Conservation (phyloP, 2,888 invertebrate species). For the Pachydiplax longipennis region DNA sequence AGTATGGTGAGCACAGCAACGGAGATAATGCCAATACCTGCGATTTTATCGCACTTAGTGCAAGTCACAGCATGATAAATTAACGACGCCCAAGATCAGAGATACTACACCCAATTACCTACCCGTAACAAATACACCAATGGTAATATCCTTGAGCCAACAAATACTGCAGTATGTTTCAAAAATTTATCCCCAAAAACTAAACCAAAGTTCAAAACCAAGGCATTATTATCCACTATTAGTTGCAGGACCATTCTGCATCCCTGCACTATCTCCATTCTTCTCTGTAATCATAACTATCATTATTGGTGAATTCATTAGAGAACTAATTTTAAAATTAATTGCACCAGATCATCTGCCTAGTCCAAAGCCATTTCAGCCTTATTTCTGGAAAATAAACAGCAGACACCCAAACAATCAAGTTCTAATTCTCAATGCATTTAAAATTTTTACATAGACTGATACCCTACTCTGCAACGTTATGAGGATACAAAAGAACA, state of each 20-base stretch:
- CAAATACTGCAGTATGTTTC: neutral
- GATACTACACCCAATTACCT: conserved; percentile 18
- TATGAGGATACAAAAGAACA: neutral
- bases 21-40: conserved; percentile 8
- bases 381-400: neutral
- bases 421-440: neutral
- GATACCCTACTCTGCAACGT: neutral
- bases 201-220: neutral
- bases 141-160: neutral
- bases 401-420: neutral
- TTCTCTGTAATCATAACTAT: neutral
- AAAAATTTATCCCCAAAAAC: neutral
- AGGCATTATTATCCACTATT: neutral
- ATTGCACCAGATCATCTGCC: neutral
- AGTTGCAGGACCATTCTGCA: conserved; percentile 2
- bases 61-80: neutral
- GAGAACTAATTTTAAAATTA: neutral
- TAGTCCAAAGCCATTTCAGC: neutral
- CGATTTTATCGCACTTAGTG: neutral
- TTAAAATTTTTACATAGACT: neutral
- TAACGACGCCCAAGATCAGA: neutral
- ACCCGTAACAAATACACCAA: conserved; percentile 4
- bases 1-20: conserved; percentile 42
- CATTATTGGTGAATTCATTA: neutral
- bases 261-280: conserved; percentile 1